Conservation (phyloP, 1,140 invertebrate genomes). For the Meloidogyne exigua region DNA sequence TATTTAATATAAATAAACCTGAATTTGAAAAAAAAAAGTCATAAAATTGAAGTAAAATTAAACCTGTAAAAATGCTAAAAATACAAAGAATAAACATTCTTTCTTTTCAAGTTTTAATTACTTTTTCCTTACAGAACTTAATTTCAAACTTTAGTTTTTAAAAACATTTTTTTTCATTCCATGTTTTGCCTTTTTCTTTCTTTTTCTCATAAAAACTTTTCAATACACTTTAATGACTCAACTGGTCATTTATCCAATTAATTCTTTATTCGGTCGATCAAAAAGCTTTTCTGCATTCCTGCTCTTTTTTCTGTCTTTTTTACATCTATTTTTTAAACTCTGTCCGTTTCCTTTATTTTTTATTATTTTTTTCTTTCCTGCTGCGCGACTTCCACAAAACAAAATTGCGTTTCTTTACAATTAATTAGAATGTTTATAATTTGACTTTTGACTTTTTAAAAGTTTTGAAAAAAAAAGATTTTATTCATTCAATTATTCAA, state of each 20-base stretch:
- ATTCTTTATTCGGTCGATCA: slow-evolving; percentile 3
- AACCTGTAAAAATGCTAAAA: no score
- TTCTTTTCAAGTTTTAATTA: no score
- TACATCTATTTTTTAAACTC: background rate
- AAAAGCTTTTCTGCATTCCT: background rate
- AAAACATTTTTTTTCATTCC: no score
- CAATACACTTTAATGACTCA: background rate
- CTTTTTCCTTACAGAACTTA: no score
- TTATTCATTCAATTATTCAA: no score
- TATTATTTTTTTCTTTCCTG: background rate
- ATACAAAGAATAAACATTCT: no score
- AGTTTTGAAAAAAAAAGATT: background rate
- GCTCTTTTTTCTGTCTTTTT: no score
- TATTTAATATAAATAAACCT: background rate
- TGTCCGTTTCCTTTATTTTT: background rate
- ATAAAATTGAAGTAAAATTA: no score
- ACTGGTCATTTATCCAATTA: background rate
- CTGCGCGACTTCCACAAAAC: background rate
- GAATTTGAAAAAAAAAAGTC: no score
- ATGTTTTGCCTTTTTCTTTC: no score
- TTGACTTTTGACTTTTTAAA: background rate
- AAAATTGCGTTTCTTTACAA: background rate
- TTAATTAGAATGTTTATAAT: background rate
- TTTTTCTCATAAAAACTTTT: no score
- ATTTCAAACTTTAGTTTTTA: no score